These are phyloP conservation scores for Clanis bilineata DNA, from an alignment of 2,888 invertebrate species.

Conservation along the genomic window DNA sequence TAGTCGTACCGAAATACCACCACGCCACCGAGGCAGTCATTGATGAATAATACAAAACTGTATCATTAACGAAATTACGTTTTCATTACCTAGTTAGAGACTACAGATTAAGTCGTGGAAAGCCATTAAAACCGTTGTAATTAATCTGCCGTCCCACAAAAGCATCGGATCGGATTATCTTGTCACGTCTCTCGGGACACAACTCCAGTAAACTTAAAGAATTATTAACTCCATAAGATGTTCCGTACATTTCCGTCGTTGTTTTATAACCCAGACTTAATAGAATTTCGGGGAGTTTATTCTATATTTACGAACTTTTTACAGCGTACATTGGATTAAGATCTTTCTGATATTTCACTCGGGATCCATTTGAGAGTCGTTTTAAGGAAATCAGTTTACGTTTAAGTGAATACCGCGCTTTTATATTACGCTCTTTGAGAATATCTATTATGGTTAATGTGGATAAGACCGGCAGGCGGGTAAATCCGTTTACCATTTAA, in stretches of 20 bases:
- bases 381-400: not conserved
- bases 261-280: slow-evolving; percentile 24
- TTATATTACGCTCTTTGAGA: not conserved
- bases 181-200: slow-evolving; percentile 25
- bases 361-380: not conserved
- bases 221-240: slow-evolving; percentile 32
- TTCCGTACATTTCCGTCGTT: slow-evolving; percentile 15
- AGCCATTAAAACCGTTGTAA: slow-evolving; percentile 20
- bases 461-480: too few species aligned
- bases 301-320: slow-evolving; percentile 30
- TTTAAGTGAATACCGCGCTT: not conserved
- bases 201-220: slow-evolving; percentile 29
- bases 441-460: too few species aligned
- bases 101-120: not conserved
- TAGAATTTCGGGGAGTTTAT: slow-evolving; percentile 29
- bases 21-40: too few species aligned
- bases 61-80: not conserved
- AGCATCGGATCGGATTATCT: slow-evolving; percentile 29
- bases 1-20: too few species aligned
- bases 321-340: slow-evolving; percentile 32
- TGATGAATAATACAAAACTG: too few species aligned
- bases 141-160: slow-evolving; percentile 25
- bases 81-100: not conserved
- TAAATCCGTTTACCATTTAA: too few species aligned
- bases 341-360: slow-evolving; percentile 23